phyloP scores from a whole-genome alignment of 2,797 vertebrate species.

The Silurus lanzhouensis region DNA sequence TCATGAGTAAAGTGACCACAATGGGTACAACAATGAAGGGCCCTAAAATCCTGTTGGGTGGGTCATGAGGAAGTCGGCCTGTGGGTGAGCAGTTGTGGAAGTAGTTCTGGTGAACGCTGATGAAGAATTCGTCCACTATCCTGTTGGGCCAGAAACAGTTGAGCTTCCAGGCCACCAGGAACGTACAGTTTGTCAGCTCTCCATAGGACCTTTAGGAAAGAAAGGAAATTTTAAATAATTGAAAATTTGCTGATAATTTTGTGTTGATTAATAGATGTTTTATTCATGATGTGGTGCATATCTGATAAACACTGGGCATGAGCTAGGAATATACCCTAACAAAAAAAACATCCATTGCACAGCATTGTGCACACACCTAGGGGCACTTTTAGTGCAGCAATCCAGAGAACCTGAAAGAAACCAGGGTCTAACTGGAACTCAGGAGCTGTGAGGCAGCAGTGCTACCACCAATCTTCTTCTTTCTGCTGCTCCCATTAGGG shows the following conservation, averaged over 20 bases:
- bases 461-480: neutral
- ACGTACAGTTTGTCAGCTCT: conserved; percentile 89
- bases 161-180: conserved; percentile 74
- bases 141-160: conserved; percentile 91
- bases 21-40: conserved; percentile 88
- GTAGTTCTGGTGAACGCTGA: conserved; percentile 83
- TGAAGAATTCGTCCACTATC: conserved; percentile 89
- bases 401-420: neutral
- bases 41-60: conserved; percentile 83
- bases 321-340: neutral
- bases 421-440: neutral
- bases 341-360: neutral
- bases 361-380: neutral
- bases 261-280: neutral
- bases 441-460: neutral
- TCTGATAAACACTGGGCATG: neutral
- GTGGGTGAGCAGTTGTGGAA: conserved; percentile 85
- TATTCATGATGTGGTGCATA: neutral
- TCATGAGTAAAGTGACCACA: conserved; percentile 88
- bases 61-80: conserved; percentile 83
- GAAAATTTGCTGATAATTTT: neutral
- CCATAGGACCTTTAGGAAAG: conserved; percentile 78
- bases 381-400: neutral
- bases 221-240: no score
- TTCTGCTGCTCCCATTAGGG: no score